Conservation (phyloP, 2,888 invertebrate species). For the Eremobia ochroleuca region DNA sequence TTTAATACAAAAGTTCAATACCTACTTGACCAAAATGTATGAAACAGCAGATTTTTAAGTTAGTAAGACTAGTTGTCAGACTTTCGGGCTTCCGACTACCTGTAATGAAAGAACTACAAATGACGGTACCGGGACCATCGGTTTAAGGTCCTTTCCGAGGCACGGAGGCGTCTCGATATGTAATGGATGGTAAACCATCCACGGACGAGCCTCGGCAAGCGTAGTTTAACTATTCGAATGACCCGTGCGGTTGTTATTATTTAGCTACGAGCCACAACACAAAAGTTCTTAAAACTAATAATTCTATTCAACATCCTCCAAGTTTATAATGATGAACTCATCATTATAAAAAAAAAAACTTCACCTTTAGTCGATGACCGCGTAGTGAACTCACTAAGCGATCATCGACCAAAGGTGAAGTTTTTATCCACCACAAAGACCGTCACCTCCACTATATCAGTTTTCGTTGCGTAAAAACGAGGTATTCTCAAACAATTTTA, state of each 20-base stretch:
- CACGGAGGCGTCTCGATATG: background rate
- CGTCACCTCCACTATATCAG: background rate
- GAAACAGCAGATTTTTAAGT: no score
- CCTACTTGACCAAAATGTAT: no score
- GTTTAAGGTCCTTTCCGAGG: background rate
- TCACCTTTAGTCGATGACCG: no score
- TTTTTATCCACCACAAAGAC: slow-evolving; percentile 13
- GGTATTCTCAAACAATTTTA: slow-evolving; percentile 10
- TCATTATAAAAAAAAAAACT: no score
- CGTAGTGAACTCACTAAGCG: no score
- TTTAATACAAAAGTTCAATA: no score
- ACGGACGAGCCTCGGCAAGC: background rate
- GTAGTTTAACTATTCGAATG: background rate
- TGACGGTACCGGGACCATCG: background rate
- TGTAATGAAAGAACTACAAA: background rate
- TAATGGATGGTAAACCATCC: background rate
- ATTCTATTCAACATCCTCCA: background rate
- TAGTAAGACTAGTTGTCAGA: background rate
- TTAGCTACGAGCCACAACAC: background rate
- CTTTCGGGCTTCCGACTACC: background rate
- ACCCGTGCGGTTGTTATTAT: background rate
- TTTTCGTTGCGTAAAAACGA: slow-evolving; percentile 18
- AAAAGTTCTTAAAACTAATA: slow-evolving; percentile 6
- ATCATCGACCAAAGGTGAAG: background rate
- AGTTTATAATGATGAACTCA: slow-evolving; percentile 5